These are phyloP conservation scores for Euspilapteryx auroguttella DNA, from an alignment of 2,888 invertebrate species.

Conservation along the genomic window DNA sequence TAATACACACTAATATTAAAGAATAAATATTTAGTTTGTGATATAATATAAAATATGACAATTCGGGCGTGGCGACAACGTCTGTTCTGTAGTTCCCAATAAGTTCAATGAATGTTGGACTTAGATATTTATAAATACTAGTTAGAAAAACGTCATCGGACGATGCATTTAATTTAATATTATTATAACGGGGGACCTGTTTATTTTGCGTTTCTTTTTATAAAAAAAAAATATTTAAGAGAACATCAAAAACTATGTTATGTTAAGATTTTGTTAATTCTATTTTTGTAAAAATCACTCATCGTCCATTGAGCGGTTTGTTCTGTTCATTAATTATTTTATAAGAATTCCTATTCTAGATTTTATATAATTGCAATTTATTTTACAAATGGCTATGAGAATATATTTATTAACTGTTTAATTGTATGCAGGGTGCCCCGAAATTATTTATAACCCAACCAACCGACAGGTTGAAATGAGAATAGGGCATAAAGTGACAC, in stretches of 20 bases:
- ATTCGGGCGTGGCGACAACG: constrained; percentile 15
- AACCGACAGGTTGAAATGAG: constrained; percentile 22
- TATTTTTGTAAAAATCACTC: too few species aligned
- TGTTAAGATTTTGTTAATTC: too few species aligned
- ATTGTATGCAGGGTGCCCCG: too few species aligned
- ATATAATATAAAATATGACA: constrained; percentile 33
- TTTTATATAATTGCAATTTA: too few species aligned
- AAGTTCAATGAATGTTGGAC: constrained; percentile 40
- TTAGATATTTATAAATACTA: constrained; percentile 42
- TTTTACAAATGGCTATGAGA: too few species aligned
- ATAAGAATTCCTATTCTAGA: too few species aligned
- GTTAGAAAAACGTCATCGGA: constrained; percentile 48
- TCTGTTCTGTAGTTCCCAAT: constrained; percentile 31
- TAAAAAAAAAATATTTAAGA: neutral
- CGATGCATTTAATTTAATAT: constrained; percentile 56
- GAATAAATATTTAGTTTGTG: constrained; percentile 47
- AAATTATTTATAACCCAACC: too few species aligned
- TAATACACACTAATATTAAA: too few species aligned
- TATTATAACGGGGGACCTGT: constrained; percentile 12
- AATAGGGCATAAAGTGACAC: constrained; percentile 13
- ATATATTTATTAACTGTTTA: too few species aligned
- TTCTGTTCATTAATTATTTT: too few species aligned
- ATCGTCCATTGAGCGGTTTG: too few species aligned
- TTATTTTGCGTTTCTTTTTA: neutral
- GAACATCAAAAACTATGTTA: too few species aligned